Evolutionary conservation across 2,797 vertebrate genomes (phyloP).

Genomic region (Aldrovandia affinis): DNA sequence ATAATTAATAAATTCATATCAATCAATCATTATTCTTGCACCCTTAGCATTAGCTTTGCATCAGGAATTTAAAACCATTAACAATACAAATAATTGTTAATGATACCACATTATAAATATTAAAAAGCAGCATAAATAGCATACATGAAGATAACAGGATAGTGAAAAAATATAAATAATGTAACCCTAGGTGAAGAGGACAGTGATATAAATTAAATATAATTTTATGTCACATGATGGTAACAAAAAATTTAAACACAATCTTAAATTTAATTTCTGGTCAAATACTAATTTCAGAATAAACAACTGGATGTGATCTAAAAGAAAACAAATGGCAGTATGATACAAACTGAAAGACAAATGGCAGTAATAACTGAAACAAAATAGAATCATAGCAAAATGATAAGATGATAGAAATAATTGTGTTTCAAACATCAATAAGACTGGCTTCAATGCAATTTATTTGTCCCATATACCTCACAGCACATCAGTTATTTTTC

Average conservation of each 20-base stretch:
- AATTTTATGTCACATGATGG: not conserved
- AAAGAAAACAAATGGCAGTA: not conserved
- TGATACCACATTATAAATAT: not conserved
- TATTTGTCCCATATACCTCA: not conserved
- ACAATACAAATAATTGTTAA: not conserved
- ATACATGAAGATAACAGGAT: not conserved
- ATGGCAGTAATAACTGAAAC: not conserved
- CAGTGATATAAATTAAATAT: too few species aligned
- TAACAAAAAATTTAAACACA: not conserved
- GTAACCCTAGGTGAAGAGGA: not conserved
- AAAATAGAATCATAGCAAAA: constrained; percentile 9
- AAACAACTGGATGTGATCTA: not conserved
- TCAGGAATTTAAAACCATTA: not conserved
- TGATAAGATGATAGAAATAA: not conserved
- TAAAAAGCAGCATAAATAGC: not conserved
- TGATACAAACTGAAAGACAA: not conserved
- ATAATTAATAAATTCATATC: not conserved
- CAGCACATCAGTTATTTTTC: not conserved
- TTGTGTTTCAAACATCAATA: not conserved
- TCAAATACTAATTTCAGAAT: not conserved
- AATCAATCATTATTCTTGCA: not conserved
- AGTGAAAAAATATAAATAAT: not conserved
- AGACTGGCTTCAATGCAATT: not conserved
- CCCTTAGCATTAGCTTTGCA: not conserved
- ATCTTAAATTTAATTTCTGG: too few species aligned